A percentile compares a stretch with the other conserved stretches of the same genome.
These are phyloP conservation scores for Drosophila melanogaster DNA, from an alignment of 1,140 invertebrate species.

Conservation along the genomic window DNA sequence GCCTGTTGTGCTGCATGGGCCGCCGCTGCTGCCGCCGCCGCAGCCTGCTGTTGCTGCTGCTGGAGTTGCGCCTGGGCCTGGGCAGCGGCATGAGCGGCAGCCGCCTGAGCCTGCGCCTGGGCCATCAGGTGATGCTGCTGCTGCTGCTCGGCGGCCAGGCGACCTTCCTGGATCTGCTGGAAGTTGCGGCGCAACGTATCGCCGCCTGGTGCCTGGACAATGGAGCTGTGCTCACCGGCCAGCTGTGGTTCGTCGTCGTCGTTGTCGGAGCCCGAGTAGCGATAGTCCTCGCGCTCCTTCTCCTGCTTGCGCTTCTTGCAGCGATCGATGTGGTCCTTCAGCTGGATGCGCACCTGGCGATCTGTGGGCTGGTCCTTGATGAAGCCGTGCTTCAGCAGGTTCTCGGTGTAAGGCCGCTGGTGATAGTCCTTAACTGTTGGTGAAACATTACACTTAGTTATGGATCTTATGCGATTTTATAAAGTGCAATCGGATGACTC, in stretches of 20 bases:
- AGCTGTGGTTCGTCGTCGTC: conserved; percentile 94
- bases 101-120: conserved; percentile 79
- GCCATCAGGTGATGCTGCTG: conserved; percentile 74
- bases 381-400: conserved; percentile 98
- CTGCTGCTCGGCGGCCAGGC: conserved; percentile 86
- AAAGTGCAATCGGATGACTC: neutral
- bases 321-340: conserved; percentile 99
- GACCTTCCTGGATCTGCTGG: conserved; percentile 97
- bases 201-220: conserved; percentile 94
- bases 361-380: conserved; percentile 99
- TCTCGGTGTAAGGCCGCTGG: conserved; percentile 98
- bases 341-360: conserved; percentile 97
- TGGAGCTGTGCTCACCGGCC: conserved; percentile 94
- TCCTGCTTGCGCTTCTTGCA: conserved; percentile 97
- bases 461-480: neutral
- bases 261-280: conserved; percentile 94
- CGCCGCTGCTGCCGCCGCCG: conserved; percentile 81
- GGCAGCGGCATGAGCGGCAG: conserved; percentile 84
- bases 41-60: conserved; percentile 83
- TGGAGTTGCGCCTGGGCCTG: conserved; percentile 74
- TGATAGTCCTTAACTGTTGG: conserved; percentile 97
- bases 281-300: conserved; percentile 93
- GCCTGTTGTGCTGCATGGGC: conserved; percentile 64
- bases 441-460: neutral
- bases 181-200: conserved; percentile 97